Base-by-base conservation (phyloP, 2,113 vertebrate genomes). In the Bostrychus sinensis region DNA sequence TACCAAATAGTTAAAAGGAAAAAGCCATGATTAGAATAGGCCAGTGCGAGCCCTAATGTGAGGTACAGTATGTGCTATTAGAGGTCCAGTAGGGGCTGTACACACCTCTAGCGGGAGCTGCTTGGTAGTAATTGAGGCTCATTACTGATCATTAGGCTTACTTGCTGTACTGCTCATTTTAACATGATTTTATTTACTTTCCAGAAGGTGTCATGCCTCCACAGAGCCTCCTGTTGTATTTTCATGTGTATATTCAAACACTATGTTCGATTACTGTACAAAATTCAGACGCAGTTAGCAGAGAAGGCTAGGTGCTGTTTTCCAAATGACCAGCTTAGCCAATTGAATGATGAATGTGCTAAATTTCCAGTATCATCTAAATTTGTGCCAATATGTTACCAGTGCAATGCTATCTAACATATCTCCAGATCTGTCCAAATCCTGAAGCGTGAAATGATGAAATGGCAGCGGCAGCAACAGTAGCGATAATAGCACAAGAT, bases 401-500 rank as follows among this genome's bases (percentile, higher is more conserved):
- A 2, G 11, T 10, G 25, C 25, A 28, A 51, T 23, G 7, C 14
- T 28, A 51, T 51, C 46, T 5, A 16, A 51, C 26, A 26, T 28
- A 51, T 51, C 46, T 51, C 46, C 46, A 51, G 30, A 32, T 32
- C 30, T 32, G 30, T 32, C 3, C 3, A 51, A 51, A 51, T 51
- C 23, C 23, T 13, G 13, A 7, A 28, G 46, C 46, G 46, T 51
- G 46, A 51, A 51, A 51, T 51, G 46, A 28, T 23, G 20, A 46
- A 46, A 46, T 23, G 43, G 43, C 20, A 23, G 43, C 20, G 11
- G 43, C 43, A 20, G 41, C 20, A 43, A 43, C 20, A 46, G 43
- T 22, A 46, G 20, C 12, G 46, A 51, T 51, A 51, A 51, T 51
- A n/a, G 46, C 23, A 3, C 25, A 50, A 38, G 46, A 51, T 51